Evolutionary conservation across 1,140 invertebrate species (phyloP), one percentile per base, ranked within the genome.

Genomic region (Anastatus disparis): DNA sequence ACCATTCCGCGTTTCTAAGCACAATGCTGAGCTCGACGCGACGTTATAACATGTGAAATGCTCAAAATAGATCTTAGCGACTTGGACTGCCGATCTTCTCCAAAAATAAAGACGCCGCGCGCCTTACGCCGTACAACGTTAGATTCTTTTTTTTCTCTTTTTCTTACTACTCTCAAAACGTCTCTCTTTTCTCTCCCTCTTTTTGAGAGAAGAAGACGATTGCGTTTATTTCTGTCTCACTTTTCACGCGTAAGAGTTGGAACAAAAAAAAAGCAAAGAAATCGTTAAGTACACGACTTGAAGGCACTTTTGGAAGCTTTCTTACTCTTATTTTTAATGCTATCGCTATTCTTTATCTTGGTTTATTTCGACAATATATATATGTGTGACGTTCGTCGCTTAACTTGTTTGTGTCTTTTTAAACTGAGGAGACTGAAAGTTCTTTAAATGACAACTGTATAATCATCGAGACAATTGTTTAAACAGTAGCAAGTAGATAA

Each of bases 371-470:
- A n/a, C n/a, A n/a, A n/a, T n/a, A n/a, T n/a, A n/a, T n/a, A n/a
- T n/a, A n/a, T n/a, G 7, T n/a, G 2, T 35, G 29, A 66, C 13
- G 50, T n/a, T n/a, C n/a, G n/a, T n/a, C n/a, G n/a, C n/a, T n/a
- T n/a, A n/a, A n/a, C n/a, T n/a, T n/a, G n/a, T n/a, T n/a, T n/a
- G n/a, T n/a, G n/a, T n/a, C n/a, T n/a, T n/a, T n/a, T n/a, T n/a
- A n/a, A n/a, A n/a, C n/a, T n/a, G n/a, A n/a, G n/a, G n/a, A n/a
- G n/a, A n/a, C n/a, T n/a, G n/a, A n/a, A n/a, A n/a, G n/a, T n/a
- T n/a, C n/a, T n/a, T n/a, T n/a, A n/a, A n/a, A 12, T 13, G 17
- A 17, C 77, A 81, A 75, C 77, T 79, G 79, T 79, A 59, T 59
- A 76, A 76, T 75, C 61, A 38, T 3, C 4, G 55, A 59, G 22